Conservation (phyloP, 2,113 vertebrate species). For the Hipposideros armiger region DNA sequence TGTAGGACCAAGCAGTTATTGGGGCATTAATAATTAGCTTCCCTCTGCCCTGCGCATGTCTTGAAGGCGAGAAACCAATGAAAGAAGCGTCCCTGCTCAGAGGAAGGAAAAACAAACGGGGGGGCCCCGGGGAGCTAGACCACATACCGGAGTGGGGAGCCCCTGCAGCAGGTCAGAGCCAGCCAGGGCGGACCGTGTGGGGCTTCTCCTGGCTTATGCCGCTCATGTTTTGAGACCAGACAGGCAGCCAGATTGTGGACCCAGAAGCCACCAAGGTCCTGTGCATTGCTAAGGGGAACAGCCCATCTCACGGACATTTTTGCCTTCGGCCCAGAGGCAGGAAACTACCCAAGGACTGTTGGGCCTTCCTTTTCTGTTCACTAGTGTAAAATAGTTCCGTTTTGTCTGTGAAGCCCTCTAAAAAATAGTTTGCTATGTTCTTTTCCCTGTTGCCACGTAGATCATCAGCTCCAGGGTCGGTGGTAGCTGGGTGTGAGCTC, state of each 20-base stretch:
- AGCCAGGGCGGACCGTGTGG: rapidly evolving
- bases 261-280: neutral
- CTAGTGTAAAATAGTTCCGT: rapidly evolving
- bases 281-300: rapidly evolving
- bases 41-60: neutral
- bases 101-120: neutral
- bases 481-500: rapidly evolving
- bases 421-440: neutral
- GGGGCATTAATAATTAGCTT: rapidly evolving
- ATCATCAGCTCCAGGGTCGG: rapidly evolving
- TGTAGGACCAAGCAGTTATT: rapidly evolving
- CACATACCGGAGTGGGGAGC: rapidly evolving
- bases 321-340: neutral
- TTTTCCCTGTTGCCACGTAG: neutral
- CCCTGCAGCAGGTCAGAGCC: neutral
- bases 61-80: neutral
- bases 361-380: neutral
- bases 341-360: neutral
- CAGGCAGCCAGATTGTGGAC: rapidly evolving
- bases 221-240: neutral
- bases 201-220: neutral
- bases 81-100: neutral
- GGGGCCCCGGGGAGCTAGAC: rapidly evolving
- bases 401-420: neutral
- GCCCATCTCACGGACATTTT: no score